Percentiles rank a stretch among this genome's conserved stretches.
Conservation (phyloP, 2,888 invertebrate species). For the Latrodectus hesperus region DNA sequence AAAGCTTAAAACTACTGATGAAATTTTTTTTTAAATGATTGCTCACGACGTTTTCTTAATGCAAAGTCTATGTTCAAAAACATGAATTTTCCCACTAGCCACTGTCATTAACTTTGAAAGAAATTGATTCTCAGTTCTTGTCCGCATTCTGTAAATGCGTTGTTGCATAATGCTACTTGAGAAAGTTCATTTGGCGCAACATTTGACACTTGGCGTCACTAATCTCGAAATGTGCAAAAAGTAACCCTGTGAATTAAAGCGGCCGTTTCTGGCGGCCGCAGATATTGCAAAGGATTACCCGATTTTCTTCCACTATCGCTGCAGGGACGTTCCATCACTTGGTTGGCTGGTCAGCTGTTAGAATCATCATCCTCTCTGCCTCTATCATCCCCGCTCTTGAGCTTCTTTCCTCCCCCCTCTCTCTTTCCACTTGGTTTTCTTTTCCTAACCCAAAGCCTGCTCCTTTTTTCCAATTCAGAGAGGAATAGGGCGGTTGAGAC, state of each 20-base stretch:
- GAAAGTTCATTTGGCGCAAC: conserved; percentile 12
- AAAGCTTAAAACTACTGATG: no score
- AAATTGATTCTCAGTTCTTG: no score
- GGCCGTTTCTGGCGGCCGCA: conserved; percentile 64
- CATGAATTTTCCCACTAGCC: no score
- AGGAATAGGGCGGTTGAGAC: conserved; percentile 9
- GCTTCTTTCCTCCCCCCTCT: conserved; percentile 37
- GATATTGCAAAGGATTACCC: conserved; percentile 68
- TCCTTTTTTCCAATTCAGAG: conserved; percentile 5
- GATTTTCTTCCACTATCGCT: conserved; percentile 68
- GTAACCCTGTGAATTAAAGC: conserved; percentile 57
- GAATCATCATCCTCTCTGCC: conserved; percentile 59
- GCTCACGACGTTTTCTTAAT: no score
- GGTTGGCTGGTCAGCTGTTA: conserved; percentile 66
- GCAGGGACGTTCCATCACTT: conserved; percentile 66
- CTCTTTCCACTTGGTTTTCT: conserved; percentile 13
- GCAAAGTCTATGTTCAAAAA: no score
- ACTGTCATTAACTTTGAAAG: no score
- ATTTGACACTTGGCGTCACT: conserved; percentile 31
- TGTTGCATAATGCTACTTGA: no score
- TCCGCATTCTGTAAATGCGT: no score
- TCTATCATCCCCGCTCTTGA: conserved; percentile 44
- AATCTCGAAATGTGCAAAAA: conserved; percentile 27
- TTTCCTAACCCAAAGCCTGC: no score
- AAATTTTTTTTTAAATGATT: no score